A percentile compares a stretch with the other conserved stretches of the same genome.
phyloP scores from a whole-genome alignment of 2,888 invertebrate genomes.

The Diogma glabrata region DNA sequence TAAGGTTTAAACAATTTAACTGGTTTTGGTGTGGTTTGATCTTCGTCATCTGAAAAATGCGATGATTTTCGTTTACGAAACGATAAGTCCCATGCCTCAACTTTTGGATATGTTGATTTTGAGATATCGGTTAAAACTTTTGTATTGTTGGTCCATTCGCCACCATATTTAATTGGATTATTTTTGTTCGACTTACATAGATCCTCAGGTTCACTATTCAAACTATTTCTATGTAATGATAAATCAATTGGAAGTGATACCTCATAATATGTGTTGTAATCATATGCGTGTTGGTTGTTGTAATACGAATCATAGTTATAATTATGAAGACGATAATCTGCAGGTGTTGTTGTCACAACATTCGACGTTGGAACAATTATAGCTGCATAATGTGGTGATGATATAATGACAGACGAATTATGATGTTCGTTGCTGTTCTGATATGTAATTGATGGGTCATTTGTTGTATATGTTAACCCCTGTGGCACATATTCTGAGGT shows the following conservation, averaged over 20 bases:
- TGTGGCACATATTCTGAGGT: slow-evolving; percentile 18
- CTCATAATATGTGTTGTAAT: background rate
- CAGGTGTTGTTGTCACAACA: slow-evolving; percentile 18
- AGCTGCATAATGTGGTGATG: slow-evolving; percentile 22
- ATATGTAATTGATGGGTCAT: slow-evolving; percentile 2
- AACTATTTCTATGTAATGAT: background rate
- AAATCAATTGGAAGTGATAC: slow-evolving; percentile 3
- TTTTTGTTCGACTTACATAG: background rate
- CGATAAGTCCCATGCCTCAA: slow-evolving; percentile 15
- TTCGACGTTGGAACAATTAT: slow-evolving; percentile 20
- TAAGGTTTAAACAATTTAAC: slow-evolving; percentile 70
- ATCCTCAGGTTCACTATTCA: background rate
- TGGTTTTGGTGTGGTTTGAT: slow-evolving; percentile 42
- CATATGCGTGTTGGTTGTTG: background rate
- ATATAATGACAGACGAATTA: slow-evolving; percentile 7
- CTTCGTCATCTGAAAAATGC: background rate
- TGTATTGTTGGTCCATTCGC: slow-evolving; percentile 3
- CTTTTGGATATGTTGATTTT: slow-evolving; percentile 11
- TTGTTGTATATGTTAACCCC: slow-evolving; percentile 22
- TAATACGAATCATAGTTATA: background rate
- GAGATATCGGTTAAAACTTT: slow-evolving; percentile 5
- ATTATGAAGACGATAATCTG: slow-evolving; percentile 2
- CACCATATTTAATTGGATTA: background rate
- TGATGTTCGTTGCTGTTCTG: no score
- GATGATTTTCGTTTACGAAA: slow-evolving; percentile 16